Percentiles rank a stretch among this genome's conserved stretches.
phyloP scores from a whole-genome alignment of 2,888 invertebrate species.

The Quadroppia sp. region DNA sequence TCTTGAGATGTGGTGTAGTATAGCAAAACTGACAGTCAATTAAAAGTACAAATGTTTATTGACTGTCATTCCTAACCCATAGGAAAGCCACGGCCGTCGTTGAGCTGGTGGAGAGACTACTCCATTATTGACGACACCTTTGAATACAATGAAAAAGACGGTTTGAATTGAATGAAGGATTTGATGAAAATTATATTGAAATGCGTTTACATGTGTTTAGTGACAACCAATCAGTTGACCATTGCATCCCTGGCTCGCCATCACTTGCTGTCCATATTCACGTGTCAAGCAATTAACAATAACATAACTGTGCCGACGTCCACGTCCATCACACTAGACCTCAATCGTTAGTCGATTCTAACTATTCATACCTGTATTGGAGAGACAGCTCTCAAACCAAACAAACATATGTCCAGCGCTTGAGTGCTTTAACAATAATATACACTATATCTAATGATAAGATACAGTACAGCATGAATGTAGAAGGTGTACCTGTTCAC shows the following conservation, averaged over 20 bases:
- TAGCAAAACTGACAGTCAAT: too few species aligned
- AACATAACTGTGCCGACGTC: conserved; percentile 53
- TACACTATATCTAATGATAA: too few species aligned
- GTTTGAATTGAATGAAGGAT: too few species aligned
- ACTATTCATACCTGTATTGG: too few species aligned
- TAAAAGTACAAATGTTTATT: background rate
- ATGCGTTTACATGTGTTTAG: background rate
- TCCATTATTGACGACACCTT: conserved; percentile 43
- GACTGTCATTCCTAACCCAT: background rate
- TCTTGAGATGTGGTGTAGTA: too few species aligned
- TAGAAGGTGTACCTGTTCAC: too few species aligned
- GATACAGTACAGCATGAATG: too few species aligned
- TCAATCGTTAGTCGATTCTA: conserved; percentile 87
- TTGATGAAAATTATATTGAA: too few species aligned
- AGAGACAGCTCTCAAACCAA: too few species aligned
- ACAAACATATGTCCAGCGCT: too few species aligned
- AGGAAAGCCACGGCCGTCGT: conserved; percentile 44
- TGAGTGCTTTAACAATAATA: too few species aligned
- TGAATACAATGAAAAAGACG: conserved; percentile 45
- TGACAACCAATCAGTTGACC: conserved; percentile 42
- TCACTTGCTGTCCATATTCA: conserved; percentile 47
- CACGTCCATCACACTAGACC: conserved; percentile 72
- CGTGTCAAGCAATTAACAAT: conserved; percentile 48
- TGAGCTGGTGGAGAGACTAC: conserved; percentile 44
- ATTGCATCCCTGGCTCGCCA: conserved; percentile 42